Base-by-base conservation (phyloP, 2,888 invertebrate species). In the Hemicrepidius hirtus region DNA sequence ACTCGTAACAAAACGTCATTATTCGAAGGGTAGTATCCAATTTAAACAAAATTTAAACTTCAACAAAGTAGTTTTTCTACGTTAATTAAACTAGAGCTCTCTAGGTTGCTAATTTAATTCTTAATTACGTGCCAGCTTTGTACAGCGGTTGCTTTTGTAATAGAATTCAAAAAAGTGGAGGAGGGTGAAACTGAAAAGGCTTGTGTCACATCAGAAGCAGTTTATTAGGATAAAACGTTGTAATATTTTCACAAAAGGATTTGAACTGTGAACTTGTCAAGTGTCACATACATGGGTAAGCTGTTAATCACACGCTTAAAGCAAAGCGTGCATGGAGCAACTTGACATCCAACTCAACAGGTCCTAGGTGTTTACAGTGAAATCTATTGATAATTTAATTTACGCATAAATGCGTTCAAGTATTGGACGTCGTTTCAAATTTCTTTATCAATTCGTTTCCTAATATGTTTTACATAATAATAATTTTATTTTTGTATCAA, bases 221-320 rank as follows among this genome's bases (percentile, higher is more conserved):
- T 55, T 28, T 55, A 55, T 55, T 55, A 55, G 35, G 35, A 55
- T 55, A 55, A 55, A 55, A 32, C 55, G 32, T 16, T 55, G 55
- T 55, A 55, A 55, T 55, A 55, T 55, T 55, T 55, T 35, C 55
- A 35, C 55, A 16, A 28, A 35, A 55, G 35, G 28, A 55, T 35
- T 55, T 55, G 55, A 55, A 55, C 55, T 55, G 13, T 55, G 55
- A 55, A 35, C 55, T 35, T 35, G 35, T 55, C 55, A 55, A 55
- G 55, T 35, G 55, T 55, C 55, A 35, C 55, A 55, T 32, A 55
- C 55, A 55, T 55, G 55, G 55, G 55, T 55, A 55, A 55, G 55
- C 28, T 55, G 32, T 55, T 55, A 55, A 55, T 55, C 55, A 55
- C 55, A 55, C 10, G 32, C 28, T 55, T 32, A 55, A 49, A 49